Base-by-base conservation (phyloP, 2,888 invertebrate genomes). In the Limulus polyphemus region DNA sequence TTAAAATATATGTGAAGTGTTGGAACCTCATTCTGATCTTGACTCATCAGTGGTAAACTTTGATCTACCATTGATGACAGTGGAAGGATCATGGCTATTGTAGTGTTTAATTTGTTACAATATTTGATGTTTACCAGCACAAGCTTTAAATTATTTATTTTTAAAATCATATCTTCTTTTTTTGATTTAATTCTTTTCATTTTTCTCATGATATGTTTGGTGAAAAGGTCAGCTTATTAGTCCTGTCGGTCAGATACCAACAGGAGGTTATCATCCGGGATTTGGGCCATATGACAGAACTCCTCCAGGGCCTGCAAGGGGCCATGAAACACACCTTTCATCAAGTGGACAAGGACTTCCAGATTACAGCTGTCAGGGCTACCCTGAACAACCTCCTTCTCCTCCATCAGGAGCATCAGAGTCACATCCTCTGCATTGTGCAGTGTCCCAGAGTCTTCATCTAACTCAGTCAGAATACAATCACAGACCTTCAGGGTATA, bases 401-500 rank as follows among this genome's bases (percentile, higher is more conserved):
- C 62, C 68, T 9, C 66, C 68, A 58, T 66, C 68, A 12, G 61
- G 61, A 17, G 56, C 62, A 50, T 64, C 65, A 11, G 68, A 67
- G 32, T 67, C 68, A 47, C 67, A 65, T 17, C 63, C 65, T 55
- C 14, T 63, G 14, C 59, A 64, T 55, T 56, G 68, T 57, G 68
- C 67, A 10, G 63, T 69, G 65, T 67, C 68, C 55, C 70, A 71
- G 66, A 70, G 69, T 61, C 69, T 69, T 59, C 71, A 69, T 16
- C 16, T 57, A 52, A 59, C 58, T 49, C 55, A 51, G 11, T n/a
- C 61, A 3, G 61, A 62, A 13, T 62, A 65, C 59, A 61, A 58
- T 54, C 58, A 79, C 69, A 81, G 71, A 79, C 78, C 79, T 62
- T 79, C 84, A 70, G 83, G 84, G 60, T 84, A 84, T 75, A 83